Evolutionary conservation across 2,797 vertebrate genomes (phyloP), one percentile per base, ranked within the genome.

Genomic region (Sebastes hopkinsi): DNA sequence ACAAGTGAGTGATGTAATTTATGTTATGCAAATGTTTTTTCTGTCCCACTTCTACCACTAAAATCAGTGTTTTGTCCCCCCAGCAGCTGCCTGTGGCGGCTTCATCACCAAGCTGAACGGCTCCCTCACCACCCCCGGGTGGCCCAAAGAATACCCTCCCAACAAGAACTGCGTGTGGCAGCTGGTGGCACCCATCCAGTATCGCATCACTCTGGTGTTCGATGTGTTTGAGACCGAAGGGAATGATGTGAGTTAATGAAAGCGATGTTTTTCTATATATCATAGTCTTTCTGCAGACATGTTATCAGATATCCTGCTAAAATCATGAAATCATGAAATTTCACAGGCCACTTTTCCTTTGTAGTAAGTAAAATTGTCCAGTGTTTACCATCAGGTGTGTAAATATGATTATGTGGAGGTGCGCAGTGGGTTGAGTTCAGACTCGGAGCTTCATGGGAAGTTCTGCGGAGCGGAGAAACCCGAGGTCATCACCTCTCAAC

Each of bases 91-190:
- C 87, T 99, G 98, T 3, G 98, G 98, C 6, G 98, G 98, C 8
- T 98, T 99, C 91, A 96, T 99, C 85, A 98, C 97, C 89, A 97
- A 97, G 88, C 96, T 99, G 68, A 99, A 99, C 3, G 98, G 97
- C 82, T 98, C 98, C 91, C 96, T 99, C 92, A 97, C 95, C 92
- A 98, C 97, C 89, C 98, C 98, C 0, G 97, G 97, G 4, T 99
- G 98, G 98, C 98, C 98, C 72, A 97, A 97, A 84, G 98, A 99
- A 76, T 99, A 99, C 62, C 98, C 98, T 1, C 97, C 97, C 18
- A 99, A 99, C 96, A 99, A 99, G 90, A 98, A 99, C 94, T 99
- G 98, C 61, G 96, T 99, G 92, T 99, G 98, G 98, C 98, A 99
- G 87, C 94, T 99, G 89, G 97, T 98, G 91, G 98, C 98, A 0